Base-by-base conservation (phyloP, 2,113 vertebrate species). In the Melanerpes formicivorus region DNA sequence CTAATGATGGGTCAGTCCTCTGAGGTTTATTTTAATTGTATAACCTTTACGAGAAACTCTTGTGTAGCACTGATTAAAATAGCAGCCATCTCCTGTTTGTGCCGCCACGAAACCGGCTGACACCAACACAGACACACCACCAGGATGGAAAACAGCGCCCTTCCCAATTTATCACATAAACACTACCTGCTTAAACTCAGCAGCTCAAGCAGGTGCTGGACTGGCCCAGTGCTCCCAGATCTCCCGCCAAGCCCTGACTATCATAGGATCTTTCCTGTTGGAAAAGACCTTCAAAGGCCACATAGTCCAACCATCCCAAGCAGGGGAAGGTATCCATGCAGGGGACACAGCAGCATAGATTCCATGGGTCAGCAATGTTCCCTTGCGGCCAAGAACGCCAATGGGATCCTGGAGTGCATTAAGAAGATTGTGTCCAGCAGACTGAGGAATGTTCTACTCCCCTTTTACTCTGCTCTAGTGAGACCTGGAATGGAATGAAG, bases 11-110 rank as follows among this genome's bases (percentile, higher is more conserved):
- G 90, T 88, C 90, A 93, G 83, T 62, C 59, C 11, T 18, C 75
- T 9, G 25, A 90, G 70, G 77, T 87, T 95, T 96, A 90, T 95
- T 96, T 95, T 93, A 81, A 94, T 93, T 92, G 90, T 91, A 81
- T 3, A 80, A 95, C 93, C 92, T 94, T 95, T 90, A 90, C 13
- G 34, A 95, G 88, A 94, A 94, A 63, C 66, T 90, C 85, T 76
- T 65, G 80, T 50, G 56, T 40, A 95, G 79, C 52, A 18, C 29
- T 10, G 92, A 93, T 70, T 54, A 91, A 96, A 96, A 95, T 95
- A 96, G 92, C 88, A 94, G 80, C 90, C 1, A 1, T 64, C 88
- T 95, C 93, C 92, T 95, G 92, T 93, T 84, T 93, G 88, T 72
- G 95, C 66, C 3, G 1, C 2, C 13, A 65, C 2, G 1, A 94